Evolutionary conservation across 2,888 invertebrate species (phyloP), one percentile per base, ranked within the genome.

Genomic region (Apodemia duryi): DNA sequence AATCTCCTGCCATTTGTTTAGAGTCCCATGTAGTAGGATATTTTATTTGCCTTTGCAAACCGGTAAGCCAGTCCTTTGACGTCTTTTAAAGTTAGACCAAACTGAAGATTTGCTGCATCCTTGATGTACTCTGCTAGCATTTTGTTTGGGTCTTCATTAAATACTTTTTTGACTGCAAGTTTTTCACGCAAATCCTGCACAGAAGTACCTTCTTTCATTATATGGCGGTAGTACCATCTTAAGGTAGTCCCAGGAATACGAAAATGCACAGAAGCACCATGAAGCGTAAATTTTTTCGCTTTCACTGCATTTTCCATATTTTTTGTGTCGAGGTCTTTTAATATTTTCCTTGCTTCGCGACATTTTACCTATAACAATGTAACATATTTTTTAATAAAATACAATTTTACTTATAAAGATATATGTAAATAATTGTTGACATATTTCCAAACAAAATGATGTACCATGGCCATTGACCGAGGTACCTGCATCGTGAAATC

Each of bases 281-380:
- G 11, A 10, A 43, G 43, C 43, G 11, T 43, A 43, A 43, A 43
- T 43, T 43, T 43, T 43, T 43, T 43, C 41, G 41, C 41, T 6
- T 41, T 41, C 41, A 65, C n/a, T 43, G 63, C 65, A 63, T 57
- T 63, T 63, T 65, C 35, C 63, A 65, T 62, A 4, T 57, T 63
- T 43, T 63, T 57, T 60, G 52, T 54, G 28, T 57, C 62, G 38
- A 11, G 43, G 49, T 57, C 62, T 62, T 57, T 46, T 66, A 57
- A 62, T 62, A 21, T 64, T 54, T 38, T 57, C 21, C 29, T 64
- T 64, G 64, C 66, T 66, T 62, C 49, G 66, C 49, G 66, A 64
- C 66, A 64, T 66, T 65, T 49, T 49, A 49, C 49, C 13, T 49
- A 49, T 49, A 49, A 49, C 2, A 13, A 13, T 49, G 49, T 49